phyloP scores from a whole-genome alignment of 1,140 invertebrate species.

The Steinernema feltiae region DNA sequence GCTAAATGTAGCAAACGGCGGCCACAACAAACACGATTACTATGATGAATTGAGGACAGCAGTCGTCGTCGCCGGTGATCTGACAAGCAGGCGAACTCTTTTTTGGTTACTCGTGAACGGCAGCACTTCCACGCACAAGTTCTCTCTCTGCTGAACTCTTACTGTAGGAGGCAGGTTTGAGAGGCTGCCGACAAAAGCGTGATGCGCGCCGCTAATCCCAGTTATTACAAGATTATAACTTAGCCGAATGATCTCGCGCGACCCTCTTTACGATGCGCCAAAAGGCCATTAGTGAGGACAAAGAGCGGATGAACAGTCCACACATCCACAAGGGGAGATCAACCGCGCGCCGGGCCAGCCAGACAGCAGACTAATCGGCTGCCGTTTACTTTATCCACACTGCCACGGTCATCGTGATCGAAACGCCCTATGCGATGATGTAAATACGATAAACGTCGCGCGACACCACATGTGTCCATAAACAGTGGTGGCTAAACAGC shows the following conservation, averaged over 20 bases:
- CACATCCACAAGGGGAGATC: not conserved
- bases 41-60: conserved; percentile 11
- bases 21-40: conserved; percentile 10
- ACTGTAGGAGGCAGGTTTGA: no score
- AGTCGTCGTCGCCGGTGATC: not conserved
- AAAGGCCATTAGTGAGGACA: not conserved
- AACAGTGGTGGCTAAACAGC: no score
- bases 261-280: no score
- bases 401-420: not conserved
- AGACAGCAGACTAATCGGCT: not conserved
- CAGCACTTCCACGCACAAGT: not conserved
- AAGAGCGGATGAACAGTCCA: no score
- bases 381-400: not conserved
- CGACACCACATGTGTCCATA: conserved; percentile 9
- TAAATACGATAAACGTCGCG: not conserved
- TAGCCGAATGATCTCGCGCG: not conserved
- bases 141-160: no score
- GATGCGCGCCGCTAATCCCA: not conserved
- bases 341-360: not conserved
- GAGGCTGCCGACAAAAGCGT: no score
- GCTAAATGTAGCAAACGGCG: not conserved
- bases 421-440: not conserved
- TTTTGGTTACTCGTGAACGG: not conserved
- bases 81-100: conserved; percentile 6
- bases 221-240: not conserved